A percentile compares a stretch with the other conserved stretches of the same genome.
Conservation (phyloP, 2,113 vertebrate genomes). For the Clinocottus analis region DNA sequence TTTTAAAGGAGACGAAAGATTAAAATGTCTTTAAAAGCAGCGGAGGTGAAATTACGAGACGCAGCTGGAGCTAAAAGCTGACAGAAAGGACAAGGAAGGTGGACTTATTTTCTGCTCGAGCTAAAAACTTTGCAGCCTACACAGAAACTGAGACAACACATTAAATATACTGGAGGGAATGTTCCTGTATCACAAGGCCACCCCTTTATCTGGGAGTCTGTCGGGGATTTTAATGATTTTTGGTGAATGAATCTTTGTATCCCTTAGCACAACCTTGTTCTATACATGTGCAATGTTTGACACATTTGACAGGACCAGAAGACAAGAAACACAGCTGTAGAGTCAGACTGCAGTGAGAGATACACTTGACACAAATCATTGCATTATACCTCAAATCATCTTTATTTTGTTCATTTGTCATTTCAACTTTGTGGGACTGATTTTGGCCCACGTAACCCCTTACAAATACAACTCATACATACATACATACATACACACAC, state of each 20-base stretch:
- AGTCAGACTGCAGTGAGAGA: slow-evolving; percentile 13
- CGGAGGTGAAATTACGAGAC: neutral
- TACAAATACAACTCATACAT: slow-evolving; percentile 61
- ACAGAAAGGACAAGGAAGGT: slow-evolving; percentile 22
- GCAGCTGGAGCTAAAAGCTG: slow-evolving; percentile 22
- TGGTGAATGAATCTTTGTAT: neutral
- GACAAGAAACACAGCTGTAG: slow-evolving; percentile 6
- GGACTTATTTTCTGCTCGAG: neutral
- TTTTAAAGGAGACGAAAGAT: slow-evolving; percentile 28
- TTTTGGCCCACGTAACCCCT: slow-evolving; percentile 42
- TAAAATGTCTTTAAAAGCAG: slow-evolving; percentile 29
- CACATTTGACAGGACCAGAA: slow-evolving; percentile 11
- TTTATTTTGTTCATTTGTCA: slow-evolving; percentile 68
- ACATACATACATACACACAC: slow-evolving; percentile 33
- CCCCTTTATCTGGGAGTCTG: neutral
- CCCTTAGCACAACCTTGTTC: neutral
- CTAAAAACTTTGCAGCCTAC: slow-evolving; percentile 22
- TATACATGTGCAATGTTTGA: slow-evolving; percentile 13
- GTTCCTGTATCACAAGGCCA: slow-evolving; percentile 12
- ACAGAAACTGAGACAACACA: slow-evolving; percentile 24
- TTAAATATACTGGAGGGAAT: neutral
- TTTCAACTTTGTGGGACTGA: slow-evolving; percentile 46
- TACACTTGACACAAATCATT: slow-evolving; percentile 40
- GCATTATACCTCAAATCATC: slow-evolving; percentile 59
- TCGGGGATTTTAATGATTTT: slow-evolving; percentile 1